Evolutionary conservation across 2,113 vertebrate species (phyloP), one percentile per base, ranked within the genome.

Genomic region (Gymnocephalus cernua): DNA sequence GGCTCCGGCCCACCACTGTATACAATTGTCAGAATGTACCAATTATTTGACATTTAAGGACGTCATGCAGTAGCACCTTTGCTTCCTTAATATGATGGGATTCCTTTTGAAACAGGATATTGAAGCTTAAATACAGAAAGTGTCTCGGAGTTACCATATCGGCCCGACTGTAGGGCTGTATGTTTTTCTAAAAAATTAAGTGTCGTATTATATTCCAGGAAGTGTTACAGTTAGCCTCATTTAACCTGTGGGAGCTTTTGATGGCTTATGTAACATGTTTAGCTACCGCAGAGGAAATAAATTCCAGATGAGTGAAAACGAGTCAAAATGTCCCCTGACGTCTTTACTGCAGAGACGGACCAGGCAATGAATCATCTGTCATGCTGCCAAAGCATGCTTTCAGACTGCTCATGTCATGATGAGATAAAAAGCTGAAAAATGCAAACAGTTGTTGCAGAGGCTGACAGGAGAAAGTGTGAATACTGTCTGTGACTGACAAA

Each of bases 301-400:
- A 68, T 66, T 68, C 10, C 25, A 64, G 41, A 65, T 50, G 41
- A 47, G 27, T 50, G 35, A 58, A 41, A 74, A 74, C 0, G 11
- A 50, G 45, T 56, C 57, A 71, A 54, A 77, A 62, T 6, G 6
- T 68, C 41, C 29, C 38, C 21, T 4, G 21, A 29, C 2, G 45
- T 48, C 56, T 27, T 82, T 18, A 68, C 48, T 41, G 54, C 47
- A 41, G 51, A 79, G 56, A 80, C 14, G 4, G 35, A 29, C 48
- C 9, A 25, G 62, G 41, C 53, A 62, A 78, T 64, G 73, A 86
- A 72, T 83, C 65, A 41, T 81, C 63, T 54, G 70, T 78, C 62
- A 74, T 66, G 19, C 62, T 81, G 77, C 59, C 63, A 66, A 57
- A 48, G n/a, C n/a, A n/a, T n/a, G n/a, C n/a, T n/a, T n/a, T n/a